Evolutionary conservation across 2,888 invertebrate genomes (phyloP).

Genomic region (Dicyrtoma fusca): DNA sequence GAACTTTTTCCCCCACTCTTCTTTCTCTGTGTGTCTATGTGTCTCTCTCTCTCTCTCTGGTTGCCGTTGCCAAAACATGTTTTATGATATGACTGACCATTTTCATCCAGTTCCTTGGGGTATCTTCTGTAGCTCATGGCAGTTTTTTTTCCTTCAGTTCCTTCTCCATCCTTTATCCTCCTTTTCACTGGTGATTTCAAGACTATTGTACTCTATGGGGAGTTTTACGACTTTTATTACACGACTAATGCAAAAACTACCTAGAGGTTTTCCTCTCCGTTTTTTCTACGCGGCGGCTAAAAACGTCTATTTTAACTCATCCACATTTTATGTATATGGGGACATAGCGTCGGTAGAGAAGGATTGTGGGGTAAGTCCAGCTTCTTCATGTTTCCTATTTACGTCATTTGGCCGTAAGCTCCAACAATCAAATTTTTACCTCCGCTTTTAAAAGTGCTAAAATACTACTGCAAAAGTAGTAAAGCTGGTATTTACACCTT

Average conservation of each 20-base stretch:
- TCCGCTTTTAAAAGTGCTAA: too few species aligned
- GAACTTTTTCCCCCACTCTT: too few species aligned
- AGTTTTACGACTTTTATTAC: slow-evolving; percentile 42
- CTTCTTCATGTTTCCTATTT: too few species aligned
- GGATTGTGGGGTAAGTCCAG: too few species aligned
- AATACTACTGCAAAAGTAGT: too few species aligned
- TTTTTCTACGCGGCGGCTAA: neutral
- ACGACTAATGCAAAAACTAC: slow-evolving; percentile 33
- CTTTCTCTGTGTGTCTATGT: too few species aligned
- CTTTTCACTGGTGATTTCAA: slow-evolving; percentile 39
- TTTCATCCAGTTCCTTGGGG: slow-evolving; percentile 30
- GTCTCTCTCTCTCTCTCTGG: neutral
- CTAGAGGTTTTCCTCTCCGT: slow-evolving; percentile 16
- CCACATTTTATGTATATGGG: too few species aligned
- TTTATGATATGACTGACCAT: slow-evolving; percentile 42
- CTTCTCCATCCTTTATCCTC: neutral
- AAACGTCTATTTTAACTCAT: too few species aligned
- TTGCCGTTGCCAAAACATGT: slow-evolving; percentile 30
- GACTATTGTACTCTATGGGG: slow-evolving; percentile 40
- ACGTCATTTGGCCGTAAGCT: too few species aligned
- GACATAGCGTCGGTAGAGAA: too few species aligned
- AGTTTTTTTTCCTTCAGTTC: slow-evolving; percentile 28
- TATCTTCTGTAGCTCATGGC: slow-evolving; percentile 14
- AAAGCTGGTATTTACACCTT: too few species aligned
- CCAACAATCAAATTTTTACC: too few species aligned